These are phyloP conservation scores for Drosophila saltans DNA, from an alignment of 1,140 invertebrate species.

Conservation along the genomic window DNA sequence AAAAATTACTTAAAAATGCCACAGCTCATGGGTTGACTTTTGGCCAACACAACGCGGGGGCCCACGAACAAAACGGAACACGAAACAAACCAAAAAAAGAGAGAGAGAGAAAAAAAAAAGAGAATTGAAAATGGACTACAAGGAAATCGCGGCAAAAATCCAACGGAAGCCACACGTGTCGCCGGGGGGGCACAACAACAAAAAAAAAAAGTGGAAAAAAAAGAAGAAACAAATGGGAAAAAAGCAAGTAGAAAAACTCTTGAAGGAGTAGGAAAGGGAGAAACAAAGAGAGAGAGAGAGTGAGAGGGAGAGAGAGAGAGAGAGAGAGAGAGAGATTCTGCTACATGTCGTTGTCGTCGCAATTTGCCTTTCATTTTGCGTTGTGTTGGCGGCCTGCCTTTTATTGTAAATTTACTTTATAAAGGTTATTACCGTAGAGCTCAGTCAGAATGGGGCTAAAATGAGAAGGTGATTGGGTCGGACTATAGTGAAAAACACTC, in stretches of 20 bases:
- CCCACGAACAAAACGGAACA: conserved; percentile 47
- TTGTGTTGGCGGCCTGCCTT: conserved; percentile 44
- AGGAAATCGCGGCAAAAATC: conserved; percentile 75
- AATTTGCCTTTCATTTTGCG: conserved; percentile 60
- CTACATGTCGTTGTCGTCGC: conserved; percentile 21
- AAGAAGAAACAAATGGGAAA: neutral
- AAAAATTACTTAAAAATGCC: conserved; percentile 83
- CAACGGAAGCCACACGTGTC: conserved; percentile 78
- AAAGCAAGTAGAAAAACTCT: conserved; percentile 14
- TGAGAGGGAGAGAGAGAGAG: neutral
- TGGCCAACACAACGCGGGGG: conserved; percentile 67
- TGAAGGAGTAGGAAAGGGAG: conserved; percentile 33
- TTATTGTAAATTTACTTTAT: conserved; percentile 81
- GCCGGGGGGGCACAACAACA: conserved; percentile 57
- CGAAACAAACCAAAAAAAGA: conserved; percentile 32
- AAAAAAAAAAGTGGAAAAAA: conserved; percentile 13
- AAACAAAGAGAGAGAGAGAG: neutral
- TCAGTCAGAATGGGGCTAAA: neutral
- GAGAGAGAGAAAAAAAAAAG: conserved; percentile 16
- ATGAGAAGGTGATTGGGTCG: neutral
- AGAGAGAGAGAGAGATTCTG: neutral
- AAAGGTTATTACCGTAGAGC: conserved; percentile 70
- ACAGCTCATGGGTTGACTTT: conserved; percentile 82
- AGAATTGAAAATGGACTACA: conserved; percentile 31
- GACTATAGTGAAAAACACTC: neutral